Percentiles rank a stretch among this genome's conserved stretches.
Evolutionary conservation across 2,113 vertebrate genomes (phyloP).

Genomic region (Myodes glareolus): DNA sequence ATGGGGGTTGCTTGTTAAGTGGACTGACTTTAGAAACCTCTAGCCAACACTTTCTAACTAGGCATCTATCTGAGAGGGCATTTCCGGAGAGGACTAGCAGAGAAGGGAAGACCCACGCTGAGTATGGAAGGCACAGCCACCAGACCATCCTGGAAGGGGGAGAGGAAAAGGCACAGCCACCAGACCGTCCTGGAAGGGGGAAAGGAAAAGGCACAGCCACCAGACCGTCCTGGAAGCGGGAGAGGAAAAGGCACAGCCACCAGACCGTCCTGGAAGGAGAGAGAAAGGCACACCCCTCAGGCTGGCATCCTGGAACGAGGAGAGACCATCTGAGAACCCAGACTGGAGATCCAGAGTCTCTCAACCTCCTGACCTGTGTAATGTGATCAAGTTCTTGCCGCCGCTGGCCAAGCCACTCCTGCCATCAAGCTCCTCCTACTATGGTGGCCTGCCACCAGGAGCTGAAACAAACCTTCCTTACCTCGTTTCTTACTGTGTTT

Average conservation of each 20-base stretch:
- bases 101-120: background rate
- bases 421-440: no score
- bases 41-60: background rate
- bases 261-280: no score
- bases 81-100: background rate
- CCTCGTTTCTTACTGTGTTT: background rate
- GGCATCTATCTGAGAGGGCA: background rate
- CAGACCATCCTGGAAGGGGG: no score
- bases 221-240: no score
- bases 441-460: background rate
- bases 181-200: background rate
- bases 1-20: background rate
- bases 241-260: background rate
- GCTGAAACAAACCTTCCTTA: background rate
- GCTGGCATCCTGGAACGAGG: background rate
- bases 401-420: background rate
- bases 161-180: no score
- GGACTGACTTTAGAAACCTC: background rate
- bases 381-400: background rate
- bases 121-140: background rate
- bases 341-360: background rate
- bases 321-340: background rate
- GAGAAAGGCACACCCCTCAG: no score
- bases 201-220: no score
- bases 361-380: background rate